phyloP scores from a whole-genome alignment of 2,888 invertebrate species.

The Hirtodrosophila cameraria region DNA sequence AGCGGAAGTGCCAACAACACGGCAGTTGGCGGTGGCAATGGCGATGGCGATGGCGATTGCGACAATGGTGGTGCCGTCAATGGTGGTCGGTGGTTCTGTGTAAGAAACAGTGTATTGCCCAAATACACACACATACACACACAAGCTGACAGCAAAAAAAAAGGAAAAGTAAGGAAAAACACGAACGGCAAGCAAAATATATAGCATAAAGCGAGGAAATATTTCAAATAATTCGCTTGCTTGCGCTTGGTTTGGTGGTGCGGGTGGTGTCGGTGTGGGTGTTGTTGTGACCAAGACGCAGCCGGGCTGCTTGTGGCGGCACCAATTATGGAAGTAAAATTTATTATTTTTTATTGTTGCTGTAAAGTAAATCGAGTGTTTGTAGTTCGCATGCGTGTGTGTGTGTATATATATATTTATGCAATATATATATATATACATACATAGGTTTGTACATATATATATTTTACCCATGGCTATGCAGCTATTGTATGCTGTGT shows the following conservation, averaged over 20 bases:
- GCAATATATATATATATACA: conserved; percentile 19
- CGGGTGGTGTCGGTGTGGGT: conserved; percentile 1
- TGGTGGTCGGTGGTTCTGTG: not conserved
- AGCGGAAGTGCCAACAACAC: conserved; percentile 59
- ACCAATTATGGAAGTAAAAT: conserved; percentile 71
- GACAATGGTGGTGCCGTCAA: conserved; percentile 45
- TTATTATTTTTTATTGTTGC: conserved; percentile 72
- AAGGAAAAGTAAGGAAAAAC: too few relatives aligned
- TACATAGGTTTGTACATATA: conserved; percentile 28
- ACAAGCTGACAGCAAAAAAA: too few relatives aligned
- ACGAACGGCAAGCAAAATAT: conserved; percentile 37
- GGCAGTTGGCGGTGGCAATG: conserved; percentile 40
- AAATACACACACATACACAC: too few relatives aligned
- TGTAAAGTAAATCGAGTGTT: conserved; percentile 69
- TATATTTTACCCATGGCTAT: conserved; percentile 34
- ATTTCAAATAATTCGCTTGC: conserved; percentile 68
- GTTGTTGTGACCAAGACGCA: conserved; percentile 51
- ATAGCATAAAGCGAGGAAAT: conserved; percentile 56
- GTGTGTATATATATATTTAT: conserved; percentile 19
- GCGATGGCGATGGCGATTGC: conserved; percentile 32
- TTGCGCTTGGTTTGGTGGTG: conserved; percentile 22
- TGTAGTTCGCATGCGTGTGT: conserved; percentile 41
- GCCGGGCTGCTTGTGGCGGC: conserved; percentile 69
- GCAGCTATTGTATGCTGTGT: conserved; percentile 54
- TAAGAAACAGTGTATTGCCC: conserved; percentile 40